Evolutionary conservation across 2,888 invertebrate genomes (phyloP), one percentile per base, ranked within the genome.

Genomic region (Yponomeuta cagnagella): DNA sequence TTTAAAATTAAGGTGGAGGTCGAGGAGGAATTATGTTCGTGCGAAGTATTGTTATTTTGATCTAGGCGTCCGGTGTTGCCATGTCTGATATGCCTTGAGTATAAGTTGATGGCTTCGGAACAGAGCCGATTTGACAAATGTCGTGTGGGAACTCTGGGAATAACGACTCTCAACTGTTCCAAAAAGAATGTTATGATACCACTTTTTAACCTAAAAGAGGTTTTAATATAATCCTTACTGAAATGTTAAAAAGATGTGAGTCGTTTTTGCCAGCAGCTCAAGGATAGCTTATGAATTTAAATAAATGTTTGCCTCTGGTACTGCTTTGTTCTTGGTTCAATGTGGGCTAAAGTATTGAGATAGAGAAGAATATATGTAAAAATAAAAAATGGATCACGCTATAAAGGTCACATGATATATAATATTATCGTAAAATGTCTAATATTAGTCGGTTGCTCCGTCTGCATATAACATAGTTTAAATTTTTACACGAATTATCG

Each of bases 231-330:
- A 33, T 33, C 3, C 5, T 33, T 33, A 4, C 33, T 33, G 33
- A 33, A 33, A 33, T 4, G 33, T 33, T 2, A 33, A 33, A 33
- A 33, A 33, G 2, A 5, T 33, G 33, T 12, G 15, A 3, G 15
- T 15, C 52, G 52, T 12, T 58, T 58, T 43, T 58, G 15, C 52
- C 52, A 15, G 52, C 3, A 15, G 52, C 15, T 58, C 52, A 58
- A 58, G 12, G 52, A 58, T 58, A 58, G 15, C 52, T 58, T 58
- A 58, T 68, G 70, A 69, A 48, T 63, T 65, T 58, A 58, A 58
- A 52, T 52, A 12, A 52, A 58, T 58, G 15, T 58, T 58, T 58
- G 52, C 15, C 52, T 15, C 1, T 15, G 52, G 52, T 58, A 15
- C 3, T 58, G 15, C 52, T 58, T 58, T 5, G 12, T 58, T 58